Conservation (phyloP, 2,888 invertebrate species). For the Norana najaformis region DNA sequence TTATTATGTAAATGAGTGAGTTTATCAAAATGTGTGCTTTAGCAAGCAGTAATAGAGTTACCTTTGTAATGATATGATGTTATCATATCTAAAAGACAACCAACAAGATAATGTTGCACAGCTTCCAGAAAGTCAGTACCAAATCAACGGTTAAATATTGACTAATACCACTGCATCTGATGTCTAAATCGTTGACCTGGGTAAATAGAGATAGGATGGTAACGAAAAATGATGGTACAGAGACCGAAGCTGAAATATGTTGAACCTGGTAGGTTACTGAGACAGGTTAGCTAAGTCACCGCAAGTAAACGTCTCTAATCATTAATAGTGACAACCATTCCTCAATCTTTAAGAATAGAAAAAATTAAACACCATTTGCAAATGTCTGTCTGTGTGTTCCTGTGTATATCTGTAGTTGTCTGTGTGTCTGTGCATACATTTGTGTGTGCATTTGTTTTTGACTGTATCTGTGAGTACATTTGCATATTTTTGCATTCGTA, state of each 20-base stretch:
- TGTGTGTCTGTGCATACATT: not conserved
- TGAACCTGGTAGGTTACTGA: not conserved
- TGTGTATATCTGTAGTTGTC: not conserved
- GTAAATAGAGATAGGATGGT: not conserved
- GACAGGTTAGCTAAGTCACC: not conserved
- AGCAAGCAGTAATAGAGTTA: not conserved
- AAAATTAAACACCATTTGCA: not conserved
- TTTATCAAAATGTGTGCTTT: too few species aligned
- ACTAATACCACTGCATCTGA: not conserved
- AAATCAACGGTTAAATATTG: not conserved
- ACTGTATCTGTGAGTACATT: not conserved
- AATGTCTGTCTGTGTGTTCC: not conserved
- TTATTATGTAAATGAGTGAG: not conserved
- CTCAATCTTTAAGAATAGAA: not conserved
- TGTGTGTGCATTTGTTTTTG: not conserved
- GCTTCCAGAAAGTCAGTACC: not conserved
- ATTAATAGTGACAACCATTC: not conserved
- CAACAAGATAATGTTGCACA: not conserved
- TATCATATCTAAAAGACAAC: slow-evolving; percentile 18
- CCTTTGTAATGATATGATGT: slow-evolving; percentile 18
- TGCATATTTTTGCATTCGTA: too few species aligned
- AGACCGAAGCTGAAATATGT: not conserved
- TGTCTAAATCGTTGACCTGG: not conserved
- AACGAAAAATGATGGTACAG: not conserved
- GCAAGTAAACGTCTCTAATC: not conserved